Percentiles rank a stretch among this genome's conserved stretches.
Conservation (phyloP, 2,888 invertebrate species). For the Pristionchus exspectatus region DNA sequence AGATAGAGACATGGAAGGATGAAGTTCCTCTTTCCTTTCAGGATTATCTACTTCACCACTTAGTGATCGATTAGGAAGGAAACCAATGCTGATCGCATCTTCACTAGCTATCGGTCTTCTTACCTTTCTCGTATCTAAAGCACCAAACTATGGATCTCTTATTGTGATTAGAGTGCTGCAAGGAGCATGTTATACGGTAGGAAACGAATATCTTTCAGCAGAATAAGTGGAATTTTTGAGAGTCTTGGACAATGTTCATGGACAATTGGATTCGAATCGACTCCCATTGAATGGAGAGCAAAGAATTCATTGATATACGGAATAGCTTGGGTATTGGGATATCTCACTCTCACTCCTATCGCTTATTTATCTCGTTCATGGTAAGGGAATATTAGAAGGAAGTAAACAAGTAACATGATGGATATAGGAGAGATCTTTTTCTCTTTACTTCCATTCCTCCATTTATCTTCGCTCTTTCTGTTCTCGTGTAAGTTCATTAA, state of each 20-base stretch:
- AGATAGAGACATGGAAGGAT: neutral
- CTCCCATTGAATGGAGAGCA: constrained; percentile 67
- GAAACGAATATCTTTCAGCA: neutral
- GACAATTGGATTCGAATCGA: constrained; percentile 72
- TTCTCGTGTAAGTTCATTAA: neutral
- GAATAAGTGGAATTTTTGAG: constrained; percentile 53
- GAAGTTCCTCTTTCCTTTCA: neutral
- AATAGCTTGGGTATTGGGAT: constrained; percentile 63
- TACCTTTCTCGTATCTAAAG: neutral
- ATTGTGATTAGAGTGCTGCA: neutral
- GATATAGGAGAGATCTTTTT: constrained; percentile 11
- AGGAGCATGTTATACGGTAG: constrained; percentile 40
- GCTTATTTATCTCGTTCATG: constrained; percentile 4
- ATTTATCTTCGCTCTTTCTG: neutral
- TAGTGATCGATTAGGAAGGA: constrained; percentile 8
- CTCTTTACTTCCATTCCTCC: neutral
- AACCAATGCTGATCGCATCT: neutral
- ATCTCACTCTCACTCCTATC: neutral
- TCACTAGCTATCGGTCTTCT: neutral
- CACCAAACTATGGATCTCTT: neutral
- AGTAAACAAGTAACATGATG: neutral
- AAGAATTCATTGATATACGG: constrained; percentile 73
- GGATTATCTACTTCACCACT: neutral
- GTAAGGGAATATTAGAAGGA: neutral
- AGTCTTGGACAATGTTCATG: constrained; percentile 63